phyloP scores from a whole-genome alignment of 2,888 invertebrate genomes.

The Pseudeuparius sepicola region DNA sequence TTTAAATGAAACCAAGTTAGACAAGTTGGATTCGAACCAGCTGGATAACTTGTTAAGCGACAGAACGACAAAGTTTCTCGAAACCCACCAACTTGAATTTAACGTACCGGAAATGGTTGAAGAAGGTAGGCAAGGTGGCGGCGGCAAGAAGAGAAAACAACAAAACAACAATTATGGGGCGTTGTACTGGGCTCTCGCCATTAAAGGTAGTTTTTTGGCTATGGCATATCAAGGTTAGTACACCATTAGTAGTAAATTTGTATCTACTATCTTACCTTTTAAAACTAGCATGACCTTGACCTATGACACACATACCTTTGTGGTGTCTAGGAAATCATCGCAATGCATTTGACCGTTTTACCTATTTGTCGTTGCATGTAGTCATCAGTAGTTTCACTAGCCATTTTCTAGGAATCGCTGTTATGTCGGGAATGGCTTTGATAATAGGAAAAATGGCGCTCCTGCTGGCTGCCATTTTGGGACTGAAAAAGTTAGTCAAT shows the following conservation, averaged over 20 bases:
- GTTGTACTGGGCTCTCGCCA: conserved; percentile 55
- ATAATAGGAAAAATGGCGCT: conserved; percentile 77
- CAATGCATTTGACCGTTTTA: too few relatives aligned
- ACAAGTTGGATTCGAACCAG: conserved; percentile 49
- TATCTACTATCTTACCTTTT: too few relatives aligned
- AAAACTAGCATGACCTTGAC: too few relatives aligned
- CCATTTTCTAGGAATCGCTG: conserved; percentile 44
- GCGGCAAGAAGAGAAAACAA: conserved; percentile 5
- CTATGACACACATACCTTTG: too few relatives aligned
- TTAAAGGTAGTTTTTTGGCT: conserved; percentile 62
- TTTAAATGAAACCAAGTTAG: conserved; percentile 43
- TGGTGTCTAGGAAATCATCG: too few relatives aligned
- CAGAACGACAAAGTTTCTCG: conserved; percentile 45
- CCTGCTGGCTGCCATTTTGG: conserved; percentile 67
- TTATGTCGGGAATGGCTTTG: conserved; percentile 69
- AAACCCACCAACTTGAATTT: conserved; percentile 44
- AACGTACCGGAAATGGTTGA: conserved; percentile 12
- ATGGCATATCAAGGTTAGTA: conserved; percentile 57
- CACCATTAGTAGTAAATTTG: too few relatives aligned
- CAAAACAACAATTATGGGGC: conserved; percentile 41
- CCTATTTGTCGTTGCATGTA: too few relatives aligned
- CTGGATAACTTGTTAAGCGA: conserved; percentile 49
- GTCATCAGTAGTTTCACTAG: too few relatives aligned
- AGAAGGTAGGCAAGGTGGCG: neutral
- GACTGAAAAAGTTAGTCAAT: conserved; percentile 67